phyloP scores from a whole-genome alignment of 2,888 invertebrate species.

The Ecliptopera silaceata region DNA sequence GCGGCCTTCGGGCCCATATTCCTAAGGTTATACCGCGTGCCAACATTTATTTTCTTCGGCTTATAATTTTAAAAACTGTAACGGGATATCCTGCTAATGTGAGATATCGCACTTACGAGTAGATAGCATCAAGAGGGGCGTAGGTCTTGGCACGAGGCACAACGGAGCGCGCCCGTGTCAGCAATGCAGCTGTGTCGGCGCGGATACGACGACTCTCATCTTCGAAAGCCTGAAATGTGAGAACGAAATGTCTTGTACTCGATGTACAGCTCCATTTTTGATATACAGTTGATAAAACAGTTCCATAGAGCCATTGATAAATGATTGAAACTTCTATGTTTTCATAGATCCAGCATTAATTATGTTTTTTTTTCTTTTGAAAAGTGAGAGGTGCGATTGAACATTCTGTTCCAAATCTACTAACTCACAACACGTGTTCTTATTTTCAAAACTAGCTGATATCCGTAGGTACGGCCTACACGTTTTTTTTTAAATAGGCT shows the following conservation, averaged over 20 bases:
- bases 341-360: too few species aligned
- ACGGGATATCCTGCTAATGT: conserved; percentile 18
- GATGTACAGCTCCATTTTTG: too few species aligned
- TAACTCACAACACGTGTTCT: too few species aligned
- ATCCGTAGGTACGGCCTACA: too few species aligned
- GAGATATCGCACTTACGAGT: conserved; percentile 74
- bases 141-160: conserved; percentile 87
- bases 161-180: conserved; percentile 89
- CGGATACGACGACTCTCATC: conserved; percentile 92
- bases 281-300: too few species aligned
- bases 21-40: conserved; percentile 19
- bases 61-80: conserved; percentile 17
- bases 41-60: conserved; percentile 6
- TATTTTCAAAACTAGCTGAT: too few species aligned
- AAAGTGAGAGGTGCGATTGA: too few species aligned
- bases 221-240: conserved; percentile 87
- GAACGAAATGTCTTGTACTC: neutral
- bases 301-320: too few species aligned
- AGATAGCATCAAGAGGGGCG: conserved; percentile 78
- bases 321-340: too few species aligned
- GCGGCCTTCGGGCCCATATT: conserved; percentile 11
- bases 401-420: too few species aligned
- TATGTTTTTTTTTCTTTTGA: too few species aligned
- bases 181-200: conserved; percentile 88
- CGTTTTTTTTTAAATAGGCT: too few species aligned